phyloP scores from a whole-genome alignment of 2,888 invertebrate genomes.

The Sarcophaga carnaria region DNA sequence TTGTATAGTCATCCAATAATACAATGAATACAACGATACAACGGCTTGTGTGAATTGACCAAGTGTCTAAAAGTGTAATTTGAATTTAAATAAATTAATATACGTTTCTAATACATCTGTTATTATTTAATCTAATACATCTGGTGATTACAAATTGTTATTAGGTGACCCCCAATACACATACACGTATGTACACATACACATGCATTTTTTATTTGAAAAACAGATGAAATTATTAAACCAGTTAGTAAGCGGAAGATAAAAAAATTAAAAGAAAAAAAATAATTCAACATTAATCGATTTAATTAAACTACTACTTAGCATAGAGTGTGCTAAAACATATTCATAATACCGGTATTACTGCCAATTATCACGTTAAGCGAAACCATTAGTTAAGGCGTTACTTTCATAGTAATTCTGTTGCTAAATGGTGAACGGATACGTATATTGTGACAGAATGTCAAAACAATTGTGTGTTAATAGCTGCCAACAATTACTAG shows the following conservation, averaged over 20 bases:
- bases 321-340: neutral
- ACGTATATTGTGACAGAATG: conserved; percentile 36
- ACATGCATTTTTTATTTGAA: neutral
- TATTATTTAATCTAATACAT: conserved; percentile 15
- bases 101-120: conserved; percentile 28
- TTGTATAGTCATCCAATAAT: too few species aligned
- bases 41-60: too few species aligned
- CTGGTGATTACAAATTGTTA: neutral
- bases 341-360: neutral
- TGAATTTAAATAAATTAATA: conserved; percentile 31
- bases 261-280: conserved; percentile 21
- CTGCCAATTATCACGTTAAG: conserved; percentile 31
- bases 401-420: neutral
- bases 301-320: conserved; percentile 19
- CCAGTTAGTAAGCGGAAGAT: conserved; percentile 55
- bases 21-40: too few species aligned
- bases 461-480: conserved; percentile 12
- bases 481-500: neutral
- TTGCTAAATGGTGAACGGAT: too few species aligned
- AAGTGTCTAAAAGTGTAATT: neutral
- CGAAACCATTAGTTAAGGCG: conserved; percentile 11
- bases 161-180: too few species aligned
- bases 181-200: neutral
- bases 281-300: conserved; percentile 14
- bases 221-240: conserved; percentile 32